Evolutionary conservation across 1,140 invertebrate species (phyloP), one percentile per base, ranked within the genome.

Genomic region (Bombus consobrinus): DNA sequence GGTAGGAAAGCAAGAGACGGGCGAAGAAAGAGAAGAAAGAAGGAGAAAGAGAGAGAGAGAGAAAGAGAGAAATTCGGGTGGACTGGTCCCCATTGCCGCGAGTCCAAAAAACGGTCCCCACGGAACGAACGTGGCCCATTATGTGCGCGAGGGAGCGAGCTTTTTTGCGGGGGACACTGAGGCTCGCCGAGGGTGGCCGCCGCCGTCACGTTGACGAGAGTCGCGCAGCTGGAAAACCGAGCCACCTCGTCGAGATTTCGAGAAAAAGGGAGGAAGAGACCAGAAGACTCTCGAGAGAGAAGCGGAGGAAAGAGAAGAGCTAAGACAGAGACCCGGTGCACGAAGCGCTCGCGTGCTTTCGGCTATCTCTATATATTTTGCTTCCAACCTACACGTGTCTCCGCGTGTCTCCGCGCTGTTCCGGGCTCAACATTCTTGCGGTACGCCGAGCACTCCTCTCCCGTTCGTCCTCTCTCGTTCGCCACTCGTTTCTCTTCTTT

Each of bases 301-400:
- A 87, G 47, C 62, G 64, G 72, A 82, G 47, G 32, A 73, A 73
- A 78, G 66, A n/a, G 28, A 62, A 62, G 59, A 62, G 59, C 59
- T 28, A 53, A 18, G 47, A 53, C 47, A 8, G 18, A 53, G 47
- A 53, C 47, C 47, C 47, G 47, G 47, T 53, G 47, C 18, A 53
- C 47, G 76, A 59, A 53, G 72, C 83, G 90, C 83, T 88, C 86
- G 84, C 88, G 85, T 83, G 89, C 87, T 91, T 87, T 86, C 81
- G 85, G 87, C 74, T 91, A 89, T 93, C 90, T 91, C 92, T 91
- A 93, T 94, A 93, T 92, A 91, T 93, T 92, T 89, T 81, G 90
- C 91, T 93, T 93, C 91, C 88, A 92, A 91, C 90, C 92, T 95
- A 95, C 95, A 95, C 94, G 93, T 95, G 94, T 95, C 94, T 91